These are phyloP conservation scores for Eupeodes latifasciatus DNA, from an alignment of 2,888 invertebrate species.

Conservation along the genomic window DNA sequence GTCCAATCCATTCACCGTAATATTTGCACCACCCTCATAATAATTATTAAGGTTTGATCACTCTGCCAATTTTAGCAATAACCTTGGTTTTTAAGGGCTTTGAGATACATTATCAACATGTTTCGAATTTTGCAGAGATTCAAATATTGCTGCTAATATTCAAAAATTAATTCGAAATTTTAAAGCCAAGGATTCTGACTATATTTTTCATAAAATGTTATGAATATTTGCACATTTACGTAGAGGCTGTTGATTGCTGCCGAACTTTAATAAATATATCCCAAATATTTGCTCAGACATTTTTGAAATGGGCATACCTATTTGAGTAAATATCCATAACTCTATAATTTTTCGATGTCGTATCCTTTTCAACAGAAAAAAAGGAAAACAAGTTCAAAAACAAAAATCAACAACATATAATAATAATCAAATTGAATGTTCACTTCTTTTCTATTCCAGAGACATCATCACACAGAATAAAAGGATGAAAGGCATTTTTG, in stretches of 20 bases:
- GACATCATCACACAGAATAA: slow-evolving; percentile 8
- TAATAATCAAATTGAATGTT: slow-evolving; percentile 75
- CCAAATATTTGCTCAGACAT: slow-evolving; percentile 5
- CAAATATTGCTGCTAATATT: no score
- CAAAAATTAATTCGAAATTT: no score
- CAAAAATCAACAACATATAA: slow-evolving; percentile 57
- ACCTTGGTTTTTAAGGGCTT: no score
- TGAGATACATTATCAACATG: no score
- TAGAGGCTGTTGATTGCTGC: neutral
- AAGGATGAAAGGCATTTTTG: slow-evolving; percentile 2
- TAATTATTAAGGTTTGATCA: no score
- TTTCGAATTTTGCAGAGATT: no score
- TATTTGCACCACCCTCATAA: no score
- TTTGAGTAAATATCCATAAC: neutral
- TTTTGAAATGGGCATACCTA: neutral
- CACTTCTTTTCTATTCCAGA: slow-evolving; percentile 49
- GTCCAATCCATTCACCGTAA: no score
- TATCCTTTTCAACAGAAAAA: slow-evolving; percentile 28
- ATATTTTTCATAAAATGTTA: no score
- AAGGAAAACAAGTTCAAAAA: slow-evolving; percentile 49
- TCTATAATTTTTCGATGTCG: slow-evolving; percentile 10
- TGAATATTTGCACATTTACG: no score
- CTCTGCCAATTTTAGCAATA: no score
- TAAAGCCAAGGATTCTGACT: no score
- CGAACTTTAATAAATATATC: neutral